These are phyloP conservation scores for Anarsia innoxiella DNA, from an alignment of 2,888 invertebrate genomes.

Conservation along the genomic window DNA sequence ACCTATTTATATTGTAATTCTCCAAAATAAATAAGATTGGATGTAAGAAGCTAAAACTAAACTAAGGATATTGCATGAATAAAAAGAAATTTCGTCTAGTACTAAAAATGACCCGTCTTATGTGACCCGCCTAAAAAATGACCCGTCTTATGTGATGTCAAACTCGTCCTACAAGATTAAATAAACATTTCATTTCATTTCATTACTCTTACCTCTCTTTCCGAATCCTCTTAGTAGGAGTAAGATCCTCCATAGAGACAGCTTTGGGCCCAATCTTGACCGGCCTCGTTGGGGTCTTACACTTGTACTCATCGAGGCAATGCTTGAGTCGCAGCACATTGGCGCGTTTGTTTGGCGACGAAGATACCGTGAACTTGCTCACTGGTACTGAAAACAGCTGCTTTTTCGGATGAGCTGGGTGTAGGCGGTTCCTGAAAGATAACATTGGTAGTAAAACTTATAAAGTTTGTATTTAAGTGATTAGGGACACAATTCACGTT, in stretches of 20 bases:
- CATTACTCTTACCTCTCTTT: too few relatives aligned
- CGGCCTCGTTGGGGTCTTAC: constrained; percentile 25
- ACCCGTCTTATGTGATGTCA: too few relatives aligned
- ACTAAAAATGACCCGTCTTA: too few relatives aligned
- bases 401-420: constrained; percentile 56
- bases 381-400: constrained; percentile 54
- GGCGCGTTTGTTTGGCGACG: constrained; percentile 28
- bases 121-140: too few relatives aligned
- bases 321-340: constrained; percentile 46
- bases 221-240: constrained; percentile 48
- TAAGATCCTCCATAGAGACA: constrained; percentile 62
- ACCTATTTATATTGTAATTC: too few relatives aligned
- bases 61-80: too few relatives aligned
- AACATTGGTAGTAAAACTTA: constrained; percentile 54
- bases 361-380: constrained; percentile 55
- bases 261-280: constrained; percentile 46
- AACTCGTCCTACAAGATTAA: too few relatives aligned
- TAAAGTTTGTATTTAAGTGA: constrained; percentile 44
- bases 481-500: too few relatives aligned
- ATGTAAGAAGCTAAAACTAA: too few relatives aligned
- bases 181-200: too few relatives aligned
- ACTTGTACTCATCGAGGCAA: constrained; percentile 46
- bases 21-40: too few relatives aligned
- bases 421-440: constrained; percentile 39
- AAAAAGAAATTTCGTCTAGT: too few relatives aligned